Base-by-base conservation (phyloP, 2,113 vertebrate genomes). In the Mesocricetus auratus region DNA sequence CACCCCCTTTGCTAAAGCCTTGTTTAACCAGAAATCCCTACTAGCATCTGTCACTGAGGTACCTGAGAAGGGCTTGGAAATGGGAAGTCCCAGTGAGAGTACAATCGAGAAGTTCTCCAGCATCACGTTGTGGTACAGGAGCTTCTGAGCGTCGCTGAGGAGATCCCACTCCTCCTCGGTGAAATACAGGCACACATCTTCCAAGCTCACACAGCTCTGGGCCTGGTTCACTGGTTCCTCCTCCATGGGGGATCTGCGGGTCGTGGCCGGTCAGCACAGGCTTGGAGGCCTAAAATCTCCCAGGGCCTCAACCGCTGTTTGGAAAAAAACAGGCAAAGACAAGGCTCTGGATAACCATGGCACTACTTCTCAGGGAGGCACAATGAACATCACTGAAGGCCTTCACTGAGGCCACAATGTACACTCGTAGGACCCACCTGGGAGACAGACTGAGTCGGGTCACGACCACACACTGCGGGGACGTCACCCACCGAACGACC, bases 161-260 rank as follows among this genome's bases (percentile, higher is more conserved):
- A 94, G 22, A 1, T 87, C 8, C 91, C 68, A 95, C 45, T 96
- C 79, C 9, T 96, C 93, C 29, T 0, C 33, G 5, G 39, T 36
- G 19, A 93, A 64, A 33, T 0, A 4, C 5, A 96, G 3, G 15
- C 5, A 91, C 24, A 91, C 64, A 60, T 96, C 78, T 7, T 86
- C 29, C 6, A 96, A 81, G 6, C 36, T 82, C 19, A 96, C 16
- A 39, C 4, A 4, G 21, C 22, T 47, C 26, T 7, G 21, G 11
- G 2, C 0, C 7, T 13, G 17, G 7, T 33, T 66, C 3, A 0
- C 45, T 26, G 74, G 29, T 12, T 3, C 36, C 0, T 26, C 22
- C 2, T 24, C 39, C 3, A 68, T 68, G 22, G n/a, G 19, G 45
- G 1, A 56, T 82, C 9, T 22, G 19, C 9, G 1, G n/a, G 9